These are phyloP conservation scores for Cinclus cinclus DNA, from an alignment of 2,113 vertebrate genomes.

Conservation along the genomic window DNA sequence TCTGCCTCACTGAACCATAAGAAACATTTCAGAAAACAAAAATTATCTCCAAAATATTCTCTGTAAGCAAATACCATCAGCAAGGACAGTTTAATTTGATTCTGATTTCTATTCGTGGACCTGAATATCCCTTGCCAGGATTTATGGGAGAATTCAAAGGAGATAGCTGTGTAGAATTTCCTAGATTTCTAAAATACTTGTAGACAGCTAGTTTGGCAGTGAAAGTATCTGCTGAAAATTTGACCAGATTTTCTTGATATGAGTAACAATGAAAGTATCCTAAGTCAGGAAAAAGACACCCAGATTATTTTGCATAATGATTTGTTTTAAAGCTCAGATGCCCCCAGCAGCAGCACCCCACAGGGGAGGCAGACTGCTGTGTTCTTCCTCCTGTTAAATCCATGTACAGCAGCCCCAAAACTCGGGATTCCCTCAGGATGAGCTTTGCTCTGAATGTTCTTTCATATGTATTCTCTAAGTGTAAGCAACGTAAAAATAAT, in stretches of 20 bases:
- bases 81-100: not conserved
- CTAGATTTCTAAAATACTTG: not conserved
- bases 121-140: not conserved
- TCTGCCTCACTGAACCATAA: not conserved
- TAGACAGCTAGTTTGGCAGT: not conserved
- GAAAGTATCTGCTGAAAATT: not conserved
- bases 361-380: not conserved
- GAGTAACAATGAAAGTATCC: not conserved
- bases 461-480: not conserved
- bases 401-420: not conserved
- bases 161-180: not conserved
- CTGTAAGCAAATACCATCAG: not conserved
- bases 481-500: not conserved
- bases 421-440: not conserved
- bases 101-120: not conserved
- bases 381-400: not conserved
- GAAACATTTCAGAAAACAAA: not conserved
- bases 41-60: not conserved
- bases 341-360: not conserved
- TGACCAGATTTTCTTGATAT: not conserved
- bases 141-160: not conserved
- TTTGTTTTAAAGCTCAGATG: not conserved
- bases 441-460: not conserved
- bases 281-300: not conserved
- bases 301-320: not conserved